Conservation (phyloP, 2,888 invertebrate genomes). For the Tortrix viridana region DNA sequence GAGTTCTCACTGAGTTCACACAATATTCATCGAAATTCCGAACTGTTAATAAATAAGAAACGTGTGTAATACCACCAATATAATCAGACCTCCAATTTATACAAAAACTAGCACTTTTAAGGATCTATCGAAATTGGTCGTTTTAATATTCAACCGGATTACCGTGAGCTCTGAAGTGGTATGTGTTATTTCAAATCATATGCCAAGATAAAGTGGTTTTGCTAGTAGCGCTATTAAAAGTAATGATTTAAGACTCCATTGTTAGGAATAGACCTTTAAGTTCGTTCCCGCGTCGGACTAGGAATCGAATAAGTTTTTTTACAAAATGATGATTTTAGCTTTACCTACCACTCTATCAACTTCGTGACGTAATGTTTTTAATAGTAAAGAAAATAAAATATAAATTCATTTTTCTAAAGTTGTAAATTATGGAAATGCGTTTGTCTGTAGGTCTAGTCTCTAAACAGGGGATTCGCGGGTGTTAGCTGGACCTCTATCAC, state of each 20-base stretch:
- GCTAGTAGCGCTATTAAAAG: slow-evolving; percentile 19
- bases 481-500: too few species aligned
- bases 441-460: too few species aligned
- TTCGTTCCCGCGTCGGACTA: neutral
- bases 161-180: neutral
- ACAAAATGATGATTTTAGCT: too few species aligned
- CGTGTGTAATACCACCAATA: neutral
- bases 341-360: too few species aligned
- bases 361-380: too few species aligned
- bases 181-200: neutral
- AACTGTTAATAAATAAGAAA: slow-evolving; percentile 17
- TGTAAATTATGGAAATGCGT: too few species aligned
- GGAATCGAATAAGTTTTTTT: neutral
- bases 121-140: slow-evolving; percentile 8
- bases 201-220: slow-evolving; percentile 8
- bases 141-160: neutral
- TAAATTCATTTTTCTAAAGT: too few species aligned
- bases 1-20: slow-evolving; percentile 2
- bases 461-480: too few species aligned
- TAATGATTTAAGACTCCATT: slow-evolving; percentile 27
- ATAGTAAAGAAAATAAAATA: too few species aligned
- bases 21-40: slow-evolving; percentile 7
- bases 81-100: neutral
- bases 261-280: slow-evolving; percentile 4
- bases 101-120: neutral